A percentile compares a stretch with the other conserved stretches of the same genome.
Evolutionary conservation across 2,113 vertebrate genomes (phyloP).

Genomic region (Scophthalmus maximus): DNA sequence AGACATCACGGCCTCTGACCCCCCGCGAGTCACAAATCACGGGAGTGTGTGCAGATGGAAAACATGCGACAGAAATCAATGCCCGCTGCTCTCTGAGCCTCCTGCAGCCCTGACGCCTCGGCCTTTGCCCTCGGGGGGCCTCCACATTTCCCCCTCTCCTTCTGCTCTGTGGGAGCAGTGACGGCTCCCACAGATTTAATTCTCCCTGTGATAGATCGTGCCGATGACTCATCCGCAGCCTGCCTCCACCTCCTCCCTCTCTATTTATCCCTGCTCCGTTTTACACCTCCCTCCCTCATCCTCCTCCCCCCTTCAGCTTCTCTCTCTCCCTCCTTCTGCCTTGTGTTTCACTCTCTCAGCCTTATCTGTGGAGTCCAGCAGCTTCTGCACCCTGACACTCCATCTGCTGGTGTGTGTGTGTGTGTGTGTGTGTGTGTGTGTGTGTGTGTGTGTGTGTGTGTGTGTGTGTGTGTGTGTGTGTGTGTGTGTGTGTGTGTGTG

Average conservation of each 20-base stretch:
- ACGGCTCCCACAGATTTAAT: conserved; percentile 69
- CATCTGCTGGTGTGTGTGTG: conserved; percentile 39
- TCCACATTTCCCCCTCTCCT: not conserved
- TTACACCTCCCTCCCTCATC: conserved; percentile 41
- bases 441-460: not conserved
- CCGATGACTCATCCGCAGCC: conserved; percentile 80
- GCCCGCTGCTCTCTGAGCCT: not conserved
- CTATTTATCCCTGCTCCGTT: conserved; percentile 41
- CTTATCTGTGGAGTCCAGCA: conserved; percentile 45
- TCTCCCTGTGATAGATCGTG: conserved; percentile 67
- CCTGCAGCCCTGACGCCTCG: conserved; percentile 37
- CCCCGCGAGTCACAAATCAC: not conserved
- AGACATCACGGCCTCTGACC: conserved; percentile 21
- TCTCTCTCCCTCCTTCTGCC: conserved; percentile 15
- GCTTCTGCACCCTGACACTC: conserved; percentile 49
- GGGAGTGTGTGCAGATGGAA: conserved; percentile 12
- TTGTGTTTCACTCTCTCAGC: conserved; percentile 18
- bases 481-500: not conserved
- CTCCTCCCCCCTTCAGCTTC: conserved; percentile 11
- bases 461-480: not conserved
- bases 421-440: conserved; percentile 11
- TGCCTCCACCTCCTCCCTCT: conserved; percentile 41
- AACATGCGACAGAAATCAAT: conserved; percentile 32
- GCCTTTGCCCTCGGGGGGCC: conserved; percentile 15
- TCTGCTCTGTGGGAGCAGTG: conserved; percentile 25